Conservation (phyloP, 2,113 vertebrate genomes). For the Tachysurus vachellii region DNA sequence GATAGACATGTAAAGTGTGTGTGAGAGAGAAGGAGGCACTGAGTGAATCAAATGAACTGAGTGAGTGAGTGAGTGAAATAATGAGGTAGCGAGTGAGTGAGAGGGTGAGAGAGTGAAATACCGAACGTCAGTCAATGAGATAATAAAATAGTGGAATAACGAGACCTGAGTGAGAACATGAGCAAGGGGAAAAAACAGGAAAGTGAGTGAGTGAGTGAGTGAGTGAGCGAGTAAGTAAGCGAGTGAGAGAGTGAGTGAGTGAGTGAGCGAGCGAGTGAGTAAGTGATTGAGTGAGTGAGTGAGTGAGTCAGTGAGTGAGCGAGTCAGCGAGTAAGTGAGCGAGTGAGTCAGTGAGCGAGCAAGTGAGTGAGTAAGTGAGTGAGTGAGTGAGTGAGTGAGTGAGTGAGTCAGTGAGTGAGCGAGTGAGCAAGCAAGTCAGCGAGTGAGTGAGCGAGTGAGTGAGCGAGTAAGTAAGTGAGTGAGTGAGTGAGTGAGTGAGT, state of each 20-base stretch:
- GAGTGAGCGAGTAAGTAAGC: neutral
- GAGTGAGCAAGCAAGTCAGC: neutral
- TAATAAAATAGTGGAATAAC: neutral
- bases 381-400: too few relatives aligned
- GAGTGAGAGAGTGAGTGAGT: neutral
- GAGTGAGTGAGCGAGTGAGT: neutral
- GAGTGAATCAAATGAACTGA: neutral
- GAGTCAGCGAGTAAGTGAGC: neutral
- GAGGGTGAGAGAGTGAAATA: neutral
- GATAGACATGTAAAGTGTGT: neutral
- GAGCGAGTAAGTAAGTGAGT: neutral
- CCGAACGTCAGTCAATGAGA: neutral
- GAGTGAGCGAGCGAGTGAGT: too few relatives aligned
- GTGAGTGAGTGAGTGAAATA: neutral
- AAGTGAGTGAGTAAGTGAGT: too few relatives aligned
- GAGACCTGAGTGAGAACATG: too few relatives aligned
- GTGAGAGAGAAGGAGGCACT: neutral
- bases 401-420: too few relatives aligned
- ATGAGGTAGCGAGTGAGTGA: slow-evolving; percentile 9
- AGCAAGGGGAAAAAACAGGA: neutral
- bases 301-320: neutral
- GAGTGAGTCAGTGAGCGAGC: neutral
- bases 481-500: neutral
- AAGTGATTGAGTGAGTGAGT: neutral
- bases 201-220: neutral